Base-by-base conservation (phyloP, 2,797 vertebrate species). In the Bufotes viridis region DNA sequence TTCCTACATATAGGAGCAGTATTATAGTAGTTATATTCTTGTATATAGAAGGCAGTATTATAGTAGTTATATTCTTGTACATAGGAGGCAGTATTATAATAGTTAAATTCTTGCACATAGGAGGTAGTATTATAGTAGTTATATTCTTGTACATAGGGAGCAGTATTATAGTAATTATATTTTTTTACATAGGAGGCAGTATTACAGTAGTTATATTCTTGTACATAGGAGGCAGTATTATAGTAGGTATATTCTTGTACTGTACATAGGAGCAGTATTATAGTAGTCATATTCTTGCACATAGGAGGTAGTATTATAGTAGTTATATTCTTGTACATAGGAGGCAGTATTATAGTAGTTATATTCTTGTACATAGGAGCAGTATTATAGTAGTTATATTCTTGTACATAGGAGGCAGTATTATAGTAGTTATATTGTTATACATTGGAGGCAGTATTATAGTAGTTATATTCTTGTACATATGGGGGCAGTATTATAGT, bases 331-430 rank as follows among this genome's bases (percentile, higher is more conserved):
- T 69, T 69, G 67, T 69, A 69, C 24, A 69, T 69, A 69, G 67
- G 67, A 29, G 67, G 67, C n/a, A 69, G 67, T 69, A 69, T 69
- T 69, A 15, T 69, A 69, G 67, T 69, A 69, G 67, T 69, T 69
- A 69, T 69, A 69, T 26, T 69, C 67, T 15, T 69, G 67, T 69
- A 69, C 58, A 69, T 69, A 69, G 24, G 24, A n/a, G 22, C 7
- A 22, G 22, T 63, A 60, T 63, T 63, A 63, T 63, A 22, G 22
- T 63, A 63, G 61, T 10, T 22, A 63, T 63, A 63, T 63, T 63
- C 22, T 63, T 63, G 61, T 63, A 63, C 61, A 63, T n/a, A 63
- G 61, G 61, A 24, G n/a, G n/a, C n/a, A 69, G 67, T 69, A 69
- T 69, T 69, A 69, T 69, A 69, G 67, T 69, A 69, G 67, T 69